These are phyloP conservation scores for Dastarcus helophoroides DNA, from an alignment of 2,888 invertebrate species.

Conservation along the genomic window DNA sequence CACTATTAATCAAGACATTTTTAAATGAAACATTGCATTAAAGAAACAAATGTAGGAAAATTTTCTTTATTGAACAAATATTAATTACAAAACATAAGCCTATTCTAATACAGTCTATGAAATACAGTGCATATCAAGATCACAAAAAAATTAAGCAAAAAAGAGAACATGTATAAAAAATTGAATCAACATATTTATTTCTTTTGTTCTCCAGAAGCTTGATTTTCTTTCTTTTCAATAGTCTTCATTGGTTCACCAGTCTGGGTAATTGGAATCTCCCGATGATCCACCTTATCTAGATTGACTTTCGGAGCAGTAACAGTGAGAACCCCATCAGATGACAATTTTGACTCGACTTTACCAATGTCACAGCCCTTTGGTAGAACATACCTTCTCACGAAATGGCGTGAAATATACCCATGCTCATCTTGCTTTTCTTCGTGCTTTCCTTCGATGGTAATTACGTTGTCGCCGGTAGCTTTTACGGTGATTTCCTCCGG, in stretches of 20 bases:
- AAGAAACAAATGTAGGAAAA: no score
- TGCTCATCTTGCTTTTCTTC: constrained; percentile 65
- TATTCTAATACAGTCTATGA: no score
- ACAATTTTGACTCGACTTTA: constrained; percentile 59
- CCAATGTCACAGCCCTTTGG: constrained; percentile 64
- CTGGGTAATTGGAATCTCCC: constrained; percentile 37
- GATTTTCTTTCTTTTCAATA: no score
- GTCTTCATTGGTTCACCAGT: constrained; percentile 26
- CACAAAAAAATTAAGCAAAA: no score
- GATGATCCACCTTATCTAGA: constrained; percentile 27
- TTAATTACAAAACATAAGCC: no score
- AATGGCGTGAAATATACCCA: constrained; percentile 64
- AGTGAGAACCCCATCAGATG: constrained; percentile 62
- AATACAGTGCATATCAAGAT: no score
- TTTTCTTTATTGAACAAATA: no score
- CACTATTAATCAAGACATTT: no score
- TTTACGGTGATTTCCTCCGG: constrained; percentile 71
- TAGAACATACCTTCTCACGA: constrained; percentile 59
- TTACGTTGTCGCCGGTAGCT: constrained; percentile 51
- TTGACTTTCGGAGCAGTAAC: constrained; percentile 50
- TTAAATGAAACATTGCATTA: no score
- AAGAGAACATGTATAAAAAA: no score
- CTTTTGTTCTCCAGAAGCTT: no score
- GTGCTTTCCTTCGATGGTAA: constrained; percentile 69
- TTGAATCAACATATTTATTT: no score